Base-by-base conservation (phyloP, 2,888 invertebrate species). In the Brenthis hecate region DNA sequence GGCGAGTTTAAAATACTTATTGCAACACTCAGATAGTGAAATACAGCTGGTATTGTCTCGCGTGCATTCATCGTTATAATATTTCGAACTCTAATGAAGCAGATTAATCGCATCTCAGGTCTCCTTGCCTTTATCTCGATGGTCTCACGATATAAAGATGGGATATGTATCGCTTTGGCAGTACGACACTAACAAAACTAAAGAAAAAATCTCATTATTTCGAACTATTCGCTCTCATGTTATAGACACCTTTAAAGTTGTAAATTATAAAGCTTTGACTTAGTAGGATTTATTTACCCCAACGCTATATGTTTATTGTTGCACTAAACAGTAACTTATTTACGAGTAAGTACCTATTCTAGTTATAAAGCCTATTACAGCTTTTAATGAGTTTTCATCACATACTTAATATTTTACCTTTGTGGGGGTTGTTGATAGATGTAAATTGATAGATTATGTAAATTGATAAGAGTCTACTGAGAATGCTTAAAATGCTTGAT, bases 61-160 rank as follows among this genome's bases (percentile, higher is more conserved):
- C 60, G 32, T 60, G 60, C 60, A 50, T 60, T 60, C n/a, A 28
- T 60, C 23, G 60, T 16, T 68, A 66, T 54, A 62, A 74, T 79
- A 78, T 56, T 56, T 32, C 56, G 32, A 56, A 36, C 28, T 50
- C 81, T 88, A 89, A 91, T 88, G 87, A 88, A 84, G 82, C 78
- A 81, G 87, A 88, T 88, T 83, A 81, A 82, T 58, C 58, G 58
- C 48, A 88, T 86, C 86, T 77, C 79, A 74, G 78, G 80, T 75
- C 78, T 78, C 19, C 32, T n/a, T 4, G 11, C 76, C 78, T 77
- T 86, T 87, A 89, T 88, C 85, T 81, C 72, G 77, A 82, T 80
- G 80, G 85, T 88, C 88, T 85, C 87, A 87, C 83, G 85, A 81
- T 85, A 77, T 50, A 81, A 73, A 19, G 73, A 72, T 74, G 73